Base-by-base conservation (phyloP, 2,888 invertebrate species). In the Strigamia crassipes region DNA sequence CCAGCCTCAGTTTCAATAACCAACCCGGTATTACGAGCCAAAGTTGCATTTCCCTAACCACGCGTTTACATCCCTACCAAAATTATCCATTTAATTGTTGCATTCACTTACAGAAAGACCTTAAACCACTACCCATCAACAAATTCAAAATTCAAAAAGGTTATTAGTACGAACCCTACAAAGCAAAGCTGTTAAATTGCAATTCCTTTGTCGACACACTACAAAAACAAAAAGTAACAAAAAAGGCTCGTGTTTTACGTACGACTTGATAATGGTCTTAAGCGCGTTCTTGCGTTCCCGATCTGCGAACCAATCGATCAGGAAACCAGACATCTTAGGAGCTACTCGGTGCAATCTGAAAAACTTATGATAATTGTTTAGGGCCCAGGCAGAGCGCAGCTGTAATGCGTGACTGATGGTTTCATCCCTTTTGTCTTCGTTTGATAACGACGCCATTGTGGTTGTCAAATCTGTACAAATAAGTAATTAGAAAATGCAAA, bases 291-390 rank as follows among this genome's bases (percentile, higher is more conserved):
- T 97, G 87, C 99, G 91, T 89, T 98, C 97, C 87, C 99, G 91
- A 85, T 96, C 95, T 87, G 96, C 92, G 91, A 99, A 99, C 96
- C 98, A 97, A 90, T 99, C 98, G 90, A 99, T 94, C 85, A 99
- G 91, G 89, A 95, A 97, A 82, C 95, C 95, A 78, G 96, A 94
- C 99, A 99, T 99, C 87, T 94, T 91, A 23, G 99, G 99, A 61
- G 99, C 94, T 83, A 90, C 89, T 86, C 92, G 92, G 89, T 98
- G 99, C 83, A 99, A 90, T 86, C 93, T 91, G 91, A 99, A 99
- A 89, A 99, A 94, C 88, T 92, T 93, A 88, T 95, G 94, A 89
- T 95, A 95, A 90, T 99, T 97, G 86, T 94, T 94, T 86, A 95
- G 91, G 84, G 95, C 93, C 96, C 97, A 99, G 21, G 98, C 96